Conservation (phyloP, 2,113 vertebrate genomes). For the Callospermophilus lateralis region DNA sequence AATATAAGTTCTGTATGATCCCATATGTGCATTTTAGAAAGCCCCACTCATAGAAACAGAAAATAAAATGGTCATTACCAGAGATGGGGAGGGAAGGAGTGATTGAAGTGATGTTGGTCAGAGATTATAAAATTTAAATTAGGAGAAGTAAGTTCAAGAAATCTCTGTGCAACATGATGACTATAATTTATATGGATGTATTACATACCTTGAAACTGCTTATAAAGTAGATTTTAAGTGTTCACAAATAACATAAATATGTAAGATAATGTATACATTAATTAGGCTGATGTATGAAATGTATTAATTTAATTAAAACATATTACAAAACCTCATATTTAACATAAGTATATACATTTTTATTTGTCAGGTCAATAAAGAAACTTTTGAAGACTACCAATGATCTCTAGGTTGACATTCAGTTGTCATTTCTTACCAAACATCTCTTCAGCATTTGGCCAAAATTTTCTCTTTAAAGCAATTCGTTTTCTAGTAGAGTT, state of each 20-base stretch:
- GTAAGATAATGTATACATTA: neutral
- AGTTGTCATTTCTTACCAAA: neutral
- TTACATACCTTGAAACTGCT: neutral
- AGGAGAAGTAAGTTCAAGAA: neutral
- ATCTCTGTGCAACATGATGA: neutral
- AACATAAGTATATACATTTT: neutral
- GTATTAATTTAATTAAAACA: neutral
- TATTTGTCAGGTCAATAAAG: neutral
- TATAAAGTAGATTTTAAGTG: neutral
- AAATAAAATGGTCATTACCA: neutral
- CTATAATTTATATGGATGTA: no score
- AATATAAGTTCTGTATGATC: neutral
- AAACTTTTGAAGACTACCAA: no score
- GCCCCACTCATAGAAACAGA: neutral
- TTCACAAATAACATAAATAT: neutral
- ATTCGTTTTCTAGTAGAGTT: neutral
- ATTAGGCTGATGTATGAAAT: neutral
- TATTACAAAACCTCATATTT: neutral
- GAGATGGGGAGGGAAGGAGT: accelerated
- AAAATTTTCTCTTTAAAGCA: neutral
- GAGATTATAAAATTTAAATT: neutral
- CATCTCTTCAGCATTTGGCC: neutral
- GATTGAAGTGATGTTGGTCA: neutral
- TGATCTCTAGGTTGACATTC: neutral
- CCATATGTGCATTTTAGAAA: neutral